phyloP scores from a whole-genome alignment of 2,797 vertebrate genomes.

The Apogon hyalosoma region DNA sequence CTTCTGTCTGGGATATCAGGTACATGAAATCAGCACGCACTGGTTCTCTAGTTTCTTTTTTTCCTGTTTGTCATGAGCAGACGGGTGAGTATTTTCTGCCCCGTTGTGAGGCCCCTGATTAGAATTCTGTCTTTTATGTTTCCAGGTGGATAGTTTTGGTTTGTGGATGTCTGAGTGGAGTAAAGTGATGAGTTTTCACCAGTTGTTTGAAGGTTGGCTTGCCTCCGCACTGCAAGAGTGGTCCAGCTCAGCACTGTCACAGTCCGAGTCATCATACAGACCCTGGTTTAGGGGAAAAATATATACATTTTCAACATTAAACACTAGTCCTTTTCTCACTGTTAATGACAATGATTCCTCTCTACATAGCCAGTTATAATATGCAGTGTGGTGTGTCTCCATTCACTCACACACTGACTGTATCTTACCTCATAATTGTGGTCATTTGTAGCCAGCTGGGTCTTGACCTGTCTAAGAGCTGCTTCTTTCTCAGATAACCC shows the following conservation, averaged over 20 bases:
- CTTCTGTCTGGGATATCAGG: not conserved
- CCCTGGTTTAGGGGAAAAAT: constrained; percentile 57
- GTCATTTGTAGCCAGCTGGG: constrained; percentile 86
- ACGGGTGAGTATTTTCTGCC: constrained; percentile 15
- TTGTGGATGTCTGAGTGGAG: constrained; percentile 25
- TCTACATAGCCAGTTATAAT: not conserved
- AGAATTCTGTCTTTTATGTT: constrained; percentile 13
- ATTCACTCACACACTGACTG: not conserved
- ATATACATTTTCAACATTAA: not conserved
- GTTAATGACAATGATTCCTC: not conserved
- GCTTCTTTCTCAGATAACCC: constrained; percentile 89
- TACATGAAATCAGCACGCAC: constrained; percentile 18
- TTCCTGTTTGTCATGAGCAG: constrained; percentile 14
- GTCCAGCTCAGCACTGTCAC: constrained; percentile 91
- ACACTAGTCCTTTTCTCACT: not conserved
- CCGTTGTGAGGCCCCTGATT: constrained; percentile 26
- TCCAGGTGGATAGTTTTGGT: constrained; percentile 18
- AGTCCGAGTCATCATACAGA: constrained; percentile 90
- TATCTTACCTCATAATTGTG: constrained; percentile 81
- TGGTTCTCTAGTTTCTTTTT: constrained; percentile 10
- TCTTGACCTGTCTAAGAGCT: constrained; percentile 84
- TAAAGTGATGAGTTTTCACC: constrained; percentile 79
- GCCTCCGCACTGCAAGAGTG: constrained; percentile 88
- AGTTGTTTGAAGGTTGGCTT: constrained; percentile 84
- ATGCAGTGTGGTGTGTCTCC: not conserved